Evolutionary conservation across 2,888 invertebrate genomes (phyloP), one percentile per base, ranked within the genome.

Genomic region (Drosophila flavopinicola): DNA sequence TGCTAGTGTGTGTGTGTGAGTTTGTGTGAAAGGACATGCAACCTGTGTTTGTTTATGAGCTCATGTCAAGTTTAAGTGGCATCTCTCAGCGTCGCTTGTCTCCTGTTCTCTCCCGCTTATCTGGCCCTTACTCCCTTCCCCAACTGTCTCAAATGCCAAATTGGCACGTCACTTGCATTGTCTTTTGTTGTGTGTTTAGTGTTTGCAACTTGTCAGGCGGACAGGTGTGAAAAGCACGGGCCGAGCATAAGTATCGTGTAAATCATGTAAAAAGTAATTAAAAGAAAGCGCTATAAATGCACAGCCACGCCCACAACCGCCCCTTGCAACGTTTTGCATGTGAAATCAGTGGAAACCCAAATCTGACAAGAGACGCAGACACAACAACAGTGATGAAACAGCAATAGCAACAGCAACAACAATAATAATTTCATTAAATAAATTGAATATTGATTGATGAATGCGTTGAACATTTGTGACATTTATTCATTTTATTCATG

Each of bases 381-480:
- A 57, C 39, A 51, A 37, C n/a, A 23, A 25, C 7, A 11, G 29
- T 24, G 39, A 38, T 13, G 30, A 33, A 15, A 47, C 29, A 37
- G 6, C 42, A 44, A 32, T 4, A 48, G 9, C 15, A 45, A 20
- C 25, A 32, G 10, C 15, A 30, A 20, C 41, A 35, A 54, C 33
- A 37, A 57, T 64, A 77, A 68, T 64, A 66, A 59, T 73, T 77
- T 51, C 56, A 73, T 80, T 77, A 61, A 57, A 77, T 66, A 63
- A 69, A 80, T 77, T 73, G 48, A 64, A 61, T 69, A 73, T 78
- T 80, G 77, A 77, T 77, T 77, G 77, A 77, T 80, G 75, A 78
- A 63, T 70, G 64, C 54, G 57, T 38, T 56, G 42, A 60, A 64
- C 67, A 70, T 56, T 78, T 78, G 58, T 78, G 78, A 74, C 78